Evolutionary conservation across 2,797 vertebrate species (phyloP).

Genomic region (Delichon dasypus): DNA sequence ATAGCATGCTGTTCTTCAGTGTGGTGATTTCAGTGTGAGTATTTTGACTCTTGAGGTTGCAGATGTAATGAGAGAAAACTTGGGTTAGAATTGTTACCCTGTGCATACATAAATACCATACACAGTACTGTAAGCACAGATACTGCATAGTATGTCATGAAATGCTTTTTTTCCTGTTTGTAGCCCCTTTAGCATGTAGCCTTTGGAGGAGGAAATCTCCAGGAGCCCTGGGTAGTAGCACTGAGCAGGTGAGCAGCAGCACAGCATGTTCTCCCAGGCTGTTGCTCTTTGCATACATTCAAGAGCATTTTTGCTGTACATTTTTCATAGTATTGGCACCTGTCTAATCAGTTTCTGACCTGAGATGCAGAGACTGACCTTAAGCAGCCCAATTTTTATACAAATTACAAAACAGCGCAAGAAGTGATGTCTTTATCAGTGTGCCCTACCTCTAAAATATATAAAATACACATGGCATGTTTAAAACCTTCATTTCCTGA

Average conservation of each 20-base stretch:
- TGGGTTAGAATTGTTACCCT: not conserved
- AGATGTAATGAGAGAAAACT: not conserved
- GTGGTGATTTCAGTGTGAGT: not conserved
- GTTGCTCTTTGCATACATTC: not conserved
- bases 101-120: not conserved
- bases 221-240: not conserved
- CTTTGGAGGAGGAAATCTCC: not conserved
- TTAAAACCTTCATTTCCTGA: not conserved
- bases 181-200: not conserved
- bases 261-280: not conserved
- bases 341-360: fast-evolving
- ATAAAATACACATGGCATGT: not conserved
- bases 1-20: not conserved
- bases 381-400: not conserved
- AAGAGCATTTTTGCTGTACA: not conserved
- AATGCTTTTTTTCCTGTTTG: not conserved
- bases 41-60: not conserved
- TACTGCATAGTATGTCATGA: not conserved
- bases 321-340: not conserved
- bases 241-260: not conserved
- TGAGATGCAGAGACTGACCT: not conserved
- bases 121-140: not conserved
- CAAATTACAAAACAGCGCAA: not conserved
- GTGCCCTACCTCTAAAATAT: not conserved
- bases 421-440: not conserved